These are phyloP conservation scores for Drosophila dunni DNA, from an alignment of 1,140 invertebrate genomes.

Conservation along the genomic window DNA sequence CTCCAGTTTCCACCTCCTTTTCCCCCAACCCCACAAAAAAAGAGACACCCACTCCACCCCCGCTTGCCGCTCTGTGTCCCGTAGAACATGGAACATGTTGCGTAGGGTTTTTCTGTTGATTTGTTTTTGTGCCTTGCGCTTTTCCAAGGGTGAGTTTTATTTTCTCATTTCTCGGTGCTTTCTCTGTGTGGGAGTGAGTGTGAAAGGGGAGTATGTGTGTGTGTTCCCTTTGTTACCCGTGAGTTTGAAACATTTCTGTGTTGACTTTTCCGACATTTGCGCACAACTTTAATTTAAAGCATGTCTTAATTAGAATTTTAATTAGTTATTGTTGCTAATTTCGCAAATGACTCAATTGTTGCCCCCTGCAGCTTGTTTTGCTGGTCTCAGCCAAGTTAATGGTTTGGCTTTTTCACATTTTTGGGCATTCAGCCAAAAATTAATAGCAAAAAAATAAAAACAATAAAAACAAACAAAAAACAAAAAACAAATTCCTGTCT, in stretches of 20 bases:
- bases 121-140: neutral
- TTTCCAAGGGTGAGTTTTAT: conserved; percentile 58
- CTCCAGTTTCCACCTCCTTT: conserved; percentile 53
- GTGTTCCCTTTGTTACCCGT: conserved; percentile 27
- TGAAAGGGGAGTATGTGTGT: neutral
- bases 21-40: conserved; percentile 7
- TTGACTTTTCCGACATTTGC: neutral
- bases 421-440: conserved; percentile 43
- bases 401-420: conserved; percentile 18
- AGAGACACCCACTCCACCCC: neutral
- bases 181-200: neutral
- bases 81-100: conserved; percentile 80
- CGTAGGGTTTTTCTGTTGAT: conserved; percentile 62
- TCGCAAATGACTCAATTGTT: conserved; percentile 43
- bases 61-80: conserved; percentile 4
- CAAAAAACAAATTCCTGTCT: conserved; percentile 18
- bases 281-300: neutral
- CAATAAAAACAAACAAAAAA: neutral
- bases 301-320: conserved; percentile 10
- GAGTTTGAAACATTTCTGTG: conserved; percentile 17
- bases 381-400: conserved; percentile 17
- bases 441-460: conserved; percentile 22
- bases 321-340: conserved; percentile 30
- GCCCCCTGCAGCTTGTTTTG: conserved; percentile 9
- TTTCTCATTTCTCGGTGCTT: conserved; percentile 21